These are phyloP conservation scores for Metridium senile DNA, from an alignment of 92 coral and sea anemone genomes.

Conservation along the genomic window DNA sequence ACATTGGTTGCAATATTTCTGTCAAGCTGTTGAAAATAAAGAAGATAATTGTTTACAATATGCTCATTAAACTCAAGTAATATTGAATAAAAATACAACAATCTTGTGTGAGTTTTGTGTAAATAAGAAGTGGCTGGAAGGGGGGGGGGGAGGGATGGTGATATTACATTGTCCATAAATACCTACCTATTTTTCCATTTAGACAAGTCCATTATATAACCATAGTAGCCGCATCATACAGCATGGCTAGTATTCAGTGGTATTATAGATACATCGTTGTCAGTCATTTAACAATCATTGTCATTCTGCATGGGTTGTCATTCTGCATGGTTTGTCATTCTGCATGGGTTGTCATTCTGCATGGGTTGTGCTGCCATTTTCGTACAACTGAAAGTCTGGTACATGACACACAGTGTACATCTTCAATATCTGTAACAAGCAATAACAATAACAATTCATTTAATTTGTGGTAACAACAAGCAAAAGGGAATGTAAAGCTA, in stretches of 20 bases:
- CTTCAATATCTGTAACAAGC: not conserved
- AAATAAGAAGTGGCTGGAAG: not conserved
- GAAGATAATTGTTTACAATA: not conserved
- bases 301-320: not conserved
- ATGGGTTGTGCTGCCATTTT: not conserved
- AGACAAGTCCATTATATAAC: not conserved
- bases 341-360: not conserved
- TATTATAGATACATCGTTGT: not conserved
- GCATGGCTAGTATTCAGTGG: not conserved
- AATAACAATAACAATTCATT: too few relatives aligned
- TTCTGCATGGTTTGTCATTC: not conserved
- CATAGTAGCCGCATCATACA: not conserved
- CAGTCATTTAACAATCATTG: not conserved
- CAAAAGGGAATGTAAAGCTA: too few relatives aligned
- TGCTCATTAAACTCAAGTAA: not conserved
- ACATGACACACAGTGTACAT: not conserved
- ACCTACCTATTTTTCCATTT: too few relatives aligned
- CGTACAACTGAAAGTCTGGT: not conserved
- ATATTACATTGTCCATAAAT: too few relatives aligned
- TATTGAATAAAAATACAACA: not conserved
- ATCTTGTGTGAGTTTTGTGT: not conserved
- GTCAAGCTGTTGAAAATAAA: conserved; percentile 1
- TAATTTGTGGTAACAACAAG: not conserved
- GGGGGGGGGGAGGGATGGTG: not conserved
- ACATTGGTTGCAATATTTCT: not conserved